Evolutionary conservation across 2,797 vertebrate genomes (phyloP).

Genomic region (Anguilla megastoma): DNA sequence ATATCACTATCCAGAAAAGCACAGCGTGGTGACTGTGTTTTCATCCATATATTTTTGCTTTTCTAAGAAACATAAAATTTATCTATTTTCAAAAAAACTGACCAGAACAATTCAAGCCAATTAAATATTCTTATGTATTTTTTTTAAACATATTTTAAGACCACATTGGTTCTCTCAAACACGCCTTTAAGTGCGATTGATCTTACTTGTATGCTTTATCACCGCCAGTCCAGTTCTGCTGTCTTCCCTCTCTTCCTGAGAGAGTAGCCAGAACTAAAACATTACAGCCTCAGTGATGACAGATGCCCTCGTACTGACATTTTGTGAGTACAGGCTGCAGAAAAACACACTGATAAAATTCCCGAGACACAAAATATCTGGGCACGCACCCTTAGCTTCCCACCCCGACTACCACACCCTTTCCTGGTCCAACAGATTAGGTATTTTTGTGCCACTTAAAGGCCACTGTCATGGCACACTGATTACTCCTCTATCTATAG

Average conservation of each 20-base stretch:
- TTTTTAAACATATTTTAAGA: background rate
- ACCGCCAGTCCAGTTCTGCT: background rate
- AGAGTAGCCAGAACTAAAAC: background rate
- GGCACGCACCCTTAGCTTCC: constrained; percentile 9
- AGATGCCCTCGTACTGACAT: constrained; percentile 26
- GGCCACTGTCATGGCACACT: background rate
- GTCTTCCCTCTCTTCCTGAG: background rate
- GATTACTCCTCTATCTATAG: background rate
- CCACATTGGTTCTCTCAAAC: background rate
- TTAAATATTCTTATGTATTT: background rate
- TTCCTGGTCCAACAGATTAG: constrained; percentile 25
- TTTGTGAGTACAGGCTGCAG: background rate
- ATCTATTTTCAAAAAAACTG: background rate
- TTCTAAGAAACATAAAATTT: background rate
- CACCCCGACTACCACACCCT: constrained; percentile 19
- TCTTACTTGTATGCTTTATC: background rate
- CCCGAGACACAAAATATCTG: background rate
- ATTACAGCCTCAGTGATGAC: background rate
- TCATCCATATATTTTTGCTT: no score
- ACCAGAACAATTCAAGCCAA: background rate
- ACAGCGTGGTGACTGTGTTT: no score
- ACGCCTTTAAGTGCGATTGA: background rate
- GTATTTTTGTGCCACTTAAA: constrained; percentile 1
- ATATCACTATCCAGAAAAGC: no score
- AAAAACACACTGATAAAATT: constrained; percentile 25